Evolutionary conservation across 92 coral and sea anemone species (phyloP).

Genomic region (Desmophyllum pertusum): DNA sequence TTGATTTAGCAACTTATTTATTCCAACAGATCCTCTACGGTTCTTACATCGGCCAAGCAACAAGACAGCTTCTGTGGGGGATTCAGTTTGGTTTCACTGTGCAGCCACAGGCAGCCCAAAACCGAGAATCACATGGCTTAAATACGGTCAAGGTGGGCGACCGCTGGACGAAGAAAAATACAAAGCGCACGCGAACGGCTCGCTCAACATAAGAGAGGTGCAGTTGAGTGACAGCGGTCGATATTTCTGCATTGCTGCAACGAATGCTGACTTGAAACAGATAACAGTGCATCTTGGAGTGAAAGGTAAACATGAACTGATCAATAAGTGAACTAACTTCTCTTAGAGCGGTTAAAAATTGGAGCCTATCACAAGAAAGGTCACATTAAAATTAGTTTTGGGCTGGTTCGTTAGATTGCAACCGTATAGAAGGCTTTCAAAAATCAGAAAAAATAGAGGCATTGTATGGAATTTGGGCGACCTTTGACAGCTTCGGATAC

Average conservation of each 20-base stretch:
- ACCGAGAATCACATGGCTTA: conserved; percentile 80
- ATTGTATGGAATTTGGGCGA: no score
- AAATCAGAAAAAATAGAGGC: no score
- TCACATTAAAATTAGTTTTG: no score
- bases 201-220: conserved; percentile 59
- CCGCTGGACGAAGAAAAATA: conserved; percentile 54
- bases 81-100: conserved; percentile 78
- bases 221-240: conserved; percentile 51
- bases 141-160: conserved; percentile 60
- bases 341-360: no score
- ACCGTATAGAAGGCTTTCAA: no score
- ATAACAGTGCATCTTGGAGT: conserved; percentile 54
- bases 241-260: conserved; percentile 83
- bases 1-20: background rate
- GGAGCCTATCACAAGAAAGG: no score
- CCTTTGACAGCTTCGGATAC: no score
- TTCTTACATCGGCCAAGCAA: conserved; percentile 69
- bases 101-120: conserved; percentile 79
- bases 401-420: no score
- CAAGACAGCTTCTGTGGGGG: conserved; percentile 60
- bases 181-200: conserved; percentile 55
- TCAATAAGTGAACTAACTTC: no score
- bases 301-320: conserved; percentile 34
- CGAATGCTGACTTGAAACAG: conserved; percentile 52
- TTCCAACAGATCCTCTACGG: conserved; percentile 31